Percentiles rank a stretch among this genome's conserved stretches.
These are phyloP conservation scores for Muschampia staudingeri DNA, from an alignment of 2,888 invertebrate species.

Conservation along the genomic window DNA sequence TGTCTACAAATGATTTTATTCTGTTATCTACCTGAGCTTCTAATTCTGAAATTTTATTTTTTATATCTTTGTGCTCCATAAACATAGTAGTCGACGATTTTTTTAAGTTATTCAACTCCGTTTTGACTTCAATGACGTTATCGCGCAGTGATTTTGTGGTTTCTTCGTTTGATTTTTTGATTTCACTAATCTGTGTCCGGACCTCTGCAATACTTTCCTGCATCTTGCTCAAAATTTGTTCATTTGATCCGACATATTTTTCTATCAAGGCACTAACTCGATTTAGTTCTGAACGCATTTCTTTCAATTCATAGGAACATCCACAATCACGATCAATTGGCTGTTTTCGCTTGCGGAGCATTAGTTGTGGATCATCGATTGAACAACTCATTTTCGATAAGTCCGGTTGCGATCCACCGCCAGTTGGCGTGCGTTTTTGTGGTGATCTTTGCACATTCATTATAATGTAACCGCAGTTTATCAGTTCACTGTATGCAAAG, in stretches of 20 bases:
- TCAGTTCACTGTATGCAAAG: background rate
- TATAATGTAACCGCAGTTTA: background rate
- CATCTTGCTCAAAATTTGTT: conserved; percentile 43
- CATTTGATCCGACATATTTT: conserved; percentile 47
- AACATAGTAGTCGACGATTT: conserved; percentile 26
- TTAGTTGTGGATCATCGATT: conserved; percentile 38
- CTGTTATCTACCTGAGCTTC: conserved; percentile 18
- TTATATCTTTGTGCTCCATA: conserved; percentile 37
- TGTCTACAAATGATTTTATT: conserved; percentile 42
- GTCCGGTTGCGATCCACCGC: conserved; percentile 54
- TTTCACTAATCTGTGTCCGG: conserved; percentile 26
- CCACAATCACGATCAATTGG: conserved; percentile 36
- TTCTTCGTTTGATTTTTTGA: conserved; percentile 45
- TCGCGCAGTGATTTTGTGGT: conserved; percentile 32
- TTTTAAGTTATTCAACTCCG: conserved; percentile 42
- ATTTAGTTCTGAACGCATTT: conserved; percentile 40
- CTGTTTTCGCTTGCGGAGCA: conserved; percentile 49
- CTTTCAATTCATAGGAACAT: conserved; percentile 46
- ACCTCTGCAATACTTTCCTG: conserved; percentile 44
- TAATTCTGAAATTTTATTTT: conserved; percentile 40
- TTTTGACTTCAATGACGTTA: conserved; percentile 40
- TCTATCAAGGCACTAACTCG: conserved; percentile 47
- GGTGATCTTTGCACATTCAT: conserved; percentile 42
- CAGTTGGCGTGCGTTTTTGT: conserved; percentile 26
- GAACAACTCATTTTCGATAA: conserved; percentile 37